Conservation (phyloP, 2,888 invertebrate genomes). For the Marronus borbonicus region DNA sequence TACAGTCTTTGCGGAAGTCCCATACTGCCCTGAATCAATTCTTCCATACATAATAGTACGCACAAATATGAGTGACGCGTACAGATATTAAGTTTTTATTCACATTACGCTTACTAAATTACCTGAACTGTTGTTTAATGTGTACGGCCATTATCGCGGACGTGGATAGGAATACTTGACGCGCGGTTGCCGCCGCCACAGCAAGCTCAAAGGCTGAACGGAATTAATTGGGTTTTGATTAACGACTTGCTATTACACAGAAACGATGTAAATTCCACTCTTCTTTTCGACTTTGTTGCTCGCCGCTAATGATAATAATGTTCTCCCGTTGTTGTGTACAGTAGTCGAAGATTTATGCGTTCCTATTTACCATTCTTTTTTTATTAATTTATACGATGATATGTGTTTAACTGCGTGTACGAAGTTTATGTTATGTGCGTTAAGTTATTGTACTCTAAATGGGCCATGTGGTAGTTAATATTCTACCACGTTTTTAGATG, state of each 20-base stretch:
- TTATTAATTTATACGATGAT: constrained; percentile 24
- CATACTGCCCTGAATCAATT: not conserved
- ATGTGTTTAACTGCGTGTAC: constrained; percentile 23
- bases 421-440: constrained; percentile 16
- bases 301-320: constrained; percentile 37
- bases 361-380: constrained; percentile 20
- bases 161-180: constrained; percentile 33
- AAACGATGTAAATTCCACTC: constrained; percentile 39
- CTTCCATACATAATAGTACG: not conserved
- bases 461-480: constrained; percentile 2
- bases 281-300: constrained; percentile 35
- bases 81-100: constrained; percentile 33
- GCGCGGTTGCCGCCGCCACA: constrained; percentile 20
- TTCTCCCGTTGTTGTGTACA: constrained; percentile 20
- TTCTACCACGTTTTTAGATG: not conserved
- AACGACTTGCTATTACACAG: constrained; percentile 31
- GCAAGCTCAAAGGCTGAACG: constrained; percentile 29
- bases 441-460: constrained; percentile 26
- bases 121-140: constrained; percentile 39
- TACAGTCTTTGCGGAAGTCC: too few relatives aligned
- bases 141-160: constrained; percentile 34
- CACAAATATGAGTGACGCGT: not conserved
- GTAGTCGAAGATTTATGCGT: constrained; percentile 37
- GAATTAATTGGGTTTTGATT: constrained; percentile 45
- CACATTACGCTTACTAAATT: constrained; percentile 35